Evolutionary conservation across 2,888 invertebrate species (phyloP), one percentile per base, ranked within the genome.

Genomic region (Pycnomerus fuliginosus): DNA sequence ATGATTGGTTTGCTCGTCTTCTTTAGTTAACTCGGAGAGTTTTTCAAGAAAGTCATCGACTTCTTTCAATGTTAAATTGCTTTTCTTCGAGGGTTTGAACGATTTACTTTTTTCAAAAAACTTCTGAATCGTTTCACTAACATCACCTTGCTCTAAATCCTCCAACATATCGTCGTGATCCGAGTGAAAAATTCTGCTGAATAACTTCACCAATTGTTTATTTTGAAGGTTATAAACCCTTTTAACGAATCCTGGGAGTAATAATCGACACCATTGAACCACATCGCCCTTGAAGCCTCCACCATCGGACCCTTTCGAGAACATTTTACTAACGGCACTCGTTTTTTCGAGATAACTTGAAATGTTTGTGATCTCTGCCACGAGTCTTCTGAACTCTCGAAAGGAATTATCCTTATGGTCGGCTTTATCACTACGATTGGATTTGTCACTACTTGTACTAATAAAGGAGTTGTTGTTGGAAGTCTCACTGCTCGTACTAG

Each of bases 181-280:
- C 0, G 78, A 78, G 2, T 75, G 72, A 54, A 95, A 87, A 45
- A 95, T 82, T 71, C 82, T 80, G 29, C 91, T 85, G 68, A 93
- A 95, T 28, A 94, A 71, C 72, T 96, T 95, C 0, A 93, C 76
- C 37, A 97, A 75, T 64, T 94, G 93, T 68, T 93, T 94, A 65
- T 87, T 92, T 74, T 93, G 91, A 32, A 97, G 74, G 74, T 96
- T 95, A 68, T 95, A 97, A 17, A 94, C 83, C 47, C 90, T 76
- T 68, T 92, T 91, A 8, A 83, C 79, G 15, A 85, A 85, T 30
- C 84, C 86, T 0, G 95, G 96, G 34, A 96, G 73, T 13, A 96
- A 71, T 52, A 94, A 71, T 60, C 86, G 85, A 65, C 91, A 82
- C 89, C 93, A 87, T 27, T 92, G 73, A 28, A 80, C 75, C 16